phyloP scores from a whole-genome alignment of 2,113 vertebrate species.

The Pseudopodoces humilis region DNA sequence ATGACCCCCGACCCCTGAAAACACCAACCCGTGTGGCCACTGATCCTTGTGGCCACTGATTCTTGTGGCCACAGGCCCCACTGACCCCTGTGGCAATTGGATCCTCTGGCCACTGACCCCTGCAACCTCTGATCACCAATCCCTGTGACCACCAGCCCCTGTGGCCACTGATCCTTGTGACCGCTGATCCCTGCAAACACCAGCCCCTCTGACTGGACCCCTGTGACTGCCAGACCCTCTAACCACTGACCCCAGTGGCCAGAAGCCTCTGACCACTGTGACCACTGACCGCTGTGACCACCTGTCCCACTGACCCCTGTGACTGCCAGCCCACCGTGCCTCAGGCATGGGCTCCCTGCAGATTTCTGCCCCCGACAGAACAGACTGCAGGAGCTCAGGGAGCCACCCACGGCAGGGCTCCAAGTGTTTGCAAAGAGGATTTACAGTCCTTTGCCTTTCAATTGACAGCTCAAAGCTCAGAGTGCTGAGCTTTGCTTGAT shows the following conservation, averaged over 20 bases:
- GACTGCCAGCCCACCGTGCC: accelerated
- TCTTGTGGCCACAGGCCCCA: too few species aligned
- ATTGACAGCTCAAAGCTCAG: not conserved
- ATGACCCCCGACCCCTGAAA: accelerated
- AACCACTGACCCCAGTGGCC: not conserved
- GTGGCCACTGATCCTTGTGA: too few species aligned
- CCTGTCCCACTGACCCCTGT: accelerated
- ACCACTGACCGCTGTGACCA: not conserved
- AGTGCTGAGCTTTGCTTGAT: accelerated
- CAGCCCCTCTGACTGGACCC: accelerated
- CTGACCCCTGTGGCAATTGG: too few species aligned
- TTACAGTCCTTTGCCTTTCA: not conserved
- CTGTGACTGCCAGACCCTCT: too few species aligned
- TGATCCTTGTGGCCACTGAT: accelerated
- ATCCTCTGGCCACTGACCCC: too few species aligned
- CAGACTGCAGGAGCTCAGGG: not conserved
- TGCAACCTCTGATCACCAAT: too few species aligned
- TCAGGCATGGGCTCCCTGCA: accelerated
- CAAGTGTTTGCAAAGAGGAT: not conserved
- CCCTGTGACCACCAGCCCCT: not conserved
- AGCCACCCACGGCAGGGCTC: not conserved
- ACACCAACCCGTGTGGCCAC: not conserved
- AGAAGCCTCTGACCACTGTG: too few species aligned
- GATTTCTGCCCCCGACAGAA: accelerated
- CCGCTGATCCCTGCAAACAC: not conserved